Conservation (phyloP, 2,888 invertebrate species). For the Amphiduros pacificus region DNA sequence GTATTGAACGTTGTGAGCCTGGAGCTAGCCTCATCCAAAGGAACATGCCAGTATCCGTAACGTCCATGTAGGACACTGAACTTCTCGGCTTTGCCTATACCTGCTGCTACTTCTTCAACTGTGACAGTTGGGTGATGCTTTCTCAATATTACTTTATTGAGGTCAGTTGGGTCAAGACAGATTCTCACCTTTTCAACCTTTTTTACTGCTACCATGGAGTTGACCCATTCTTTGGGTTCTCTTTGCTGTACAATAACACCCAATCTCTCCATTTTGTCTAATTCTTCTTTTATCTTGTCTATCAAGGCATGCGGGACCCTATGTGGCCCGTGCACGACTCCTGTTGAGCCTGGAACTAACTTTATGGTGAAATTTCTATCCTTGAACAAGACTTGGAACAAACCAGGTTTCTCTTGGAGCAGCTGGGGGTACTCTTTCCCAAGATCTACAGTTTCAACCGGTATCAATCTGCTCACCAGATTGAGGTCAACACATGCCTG, state of each 20-base stretch:
- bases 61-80: neutral
- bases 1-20: neutral
- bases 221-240: neutral
- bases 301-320: neutral
- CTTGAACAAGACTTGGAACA: too few species aligned
- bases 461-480: too few species aligned
- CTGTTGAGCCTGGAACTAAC: too few species aligned
- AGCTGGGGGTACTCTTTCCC: too few species aligned
- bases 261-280: neutral
- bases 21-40: neutral
- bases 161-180: conserved; percentile 1
- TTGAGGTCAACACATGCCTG: too few species aligned
- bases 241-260: neutral
- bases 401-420: too few species aligned
- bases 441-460: too few species aligned
- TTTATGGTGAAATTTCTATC: too few species aligned
- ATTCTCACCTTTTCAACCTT: neutral
- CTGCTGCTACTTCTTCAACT: neutral
- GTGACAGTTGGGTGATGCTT: neutral
- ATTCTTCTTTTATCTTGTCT: neutral
- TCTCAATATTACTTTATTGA: neutral
- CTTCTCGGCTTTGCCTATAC: neutral
- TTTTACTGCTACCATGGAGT: neutral
- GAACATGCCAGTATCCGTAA: neutral
- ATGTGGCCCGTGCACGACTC: neutral